A percentile compares a stretch with the other conserved stretches of the same genome.
These are phyloP conservation scores for Nebria salina DNA, from an alignment of 2,888 invertebrate species.

Conservation along the genomic window DNA sequence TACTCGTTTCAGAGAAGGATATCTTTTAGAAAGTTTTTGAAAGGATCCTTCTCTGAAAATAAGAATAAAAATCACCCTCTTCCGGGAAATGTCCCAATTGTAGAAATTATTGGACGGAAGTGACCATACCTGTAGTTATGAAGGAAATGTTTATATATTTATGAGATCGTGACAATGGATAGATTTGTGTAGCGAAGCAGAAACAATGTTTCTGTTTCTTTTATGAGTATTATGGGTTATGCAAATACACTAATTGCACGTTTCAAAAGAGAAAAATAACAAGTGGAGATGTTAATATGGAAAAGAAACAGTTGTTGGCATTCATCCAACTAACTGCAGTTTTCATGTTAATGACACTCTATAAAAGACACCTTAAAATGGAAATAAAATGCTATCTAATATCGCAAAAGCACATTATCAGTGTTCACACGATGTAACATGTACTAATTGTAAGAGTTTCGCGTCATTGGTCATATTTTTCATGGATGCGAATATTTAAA, in stretches of 20 bases:
- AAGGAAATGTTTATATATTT: neutral
- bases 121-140: neutral
- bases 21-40: no score
- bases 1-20: no score
- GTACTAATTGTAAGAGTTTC: neutral
- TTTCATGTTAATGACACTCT: neutral
- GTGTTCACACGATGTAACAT: neutral
- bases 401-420: neutral
- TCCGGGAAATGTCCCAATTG: no score
- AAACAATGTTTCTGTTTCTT: neutral
- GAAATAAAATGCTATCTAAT: neutral
- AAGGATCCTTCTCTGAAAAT: no score
- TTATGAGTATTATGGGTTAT: neutral
- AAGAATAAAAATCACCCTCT: no score
- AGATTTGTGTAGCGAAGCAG: neutral
- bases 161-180: neutral
- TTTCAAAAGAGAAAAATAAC: neutral
- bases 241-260: neutral
- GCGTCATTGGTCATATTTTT: no score
- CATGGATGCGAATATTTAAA: no score
- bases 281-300: neutral
- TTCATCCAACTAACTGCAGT: neutral
- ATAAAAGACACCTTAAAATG: neutral
- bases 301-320: neutral
- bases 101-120: neutral